Base-by-base conservation (phyloP, 2,113 vertebrate species). In the Dipodomys merriami region DNA sequence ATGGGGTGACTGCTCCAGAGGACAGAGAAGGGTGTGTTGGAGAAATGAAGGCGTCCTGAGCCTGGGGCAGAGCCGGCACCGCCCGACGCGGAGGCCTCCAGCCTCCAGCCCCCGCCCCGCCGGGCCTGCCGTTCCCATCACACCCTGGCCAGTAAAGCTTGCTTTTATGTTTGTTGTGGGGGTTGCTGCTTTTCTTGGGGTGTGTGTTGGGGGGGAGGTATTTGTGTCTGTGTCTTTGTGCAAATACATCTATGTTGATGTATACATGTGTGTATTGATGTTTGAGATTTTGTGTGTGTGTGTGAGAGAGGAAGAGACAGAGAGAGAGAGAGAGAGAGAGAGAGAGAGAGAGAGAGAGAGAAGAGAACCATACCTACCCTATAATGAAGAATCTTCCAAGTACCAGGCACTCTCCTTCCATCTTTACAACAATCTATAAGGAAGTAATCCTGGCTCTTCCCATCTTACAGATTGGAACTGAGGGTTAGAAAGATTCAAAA, bases 101-200 rank as follows among this genome's bases (percentile, higher is more conserved):
- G 95, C 93, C 96, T 96, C 96, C 91, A 25, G 91, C 87, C 84
- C 87, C 83, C 11, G 20, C 92, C 95, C 93, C 86, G 82, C 72
- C 27, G 71, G 74, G 33, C 77, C 67, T 85, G 69, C 71, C 57
- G 95, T 97, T 97, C 97, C 95, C 97, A 90, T 92, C 97, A 97
- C 97, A 96, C 96, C 96, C 96, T 94, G 90, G 77, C 90, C 93
- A 91, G 96, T 97, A 97, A 97, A 97, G 93, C 96, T 81, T n/a
- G 94, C 91, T 96, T 97, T 96, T 95, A 95, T 94, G 76, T 39
- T 88, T 68, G 23, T 86, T 91, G 90, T 46, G 23, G 85, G 87
- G 95, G 94, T 73, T 95, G 91, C 88, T 95, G 74, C 91, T 96
- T 95, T 87, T 90, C 68, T 77, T 74, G 49, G 35, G 87, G 57